These are phyloP conservation scores for Brassicogethes aeneus DNA, from an alignment of 2,888 invertebrate species.

Conservation along the genomic window DNA sequence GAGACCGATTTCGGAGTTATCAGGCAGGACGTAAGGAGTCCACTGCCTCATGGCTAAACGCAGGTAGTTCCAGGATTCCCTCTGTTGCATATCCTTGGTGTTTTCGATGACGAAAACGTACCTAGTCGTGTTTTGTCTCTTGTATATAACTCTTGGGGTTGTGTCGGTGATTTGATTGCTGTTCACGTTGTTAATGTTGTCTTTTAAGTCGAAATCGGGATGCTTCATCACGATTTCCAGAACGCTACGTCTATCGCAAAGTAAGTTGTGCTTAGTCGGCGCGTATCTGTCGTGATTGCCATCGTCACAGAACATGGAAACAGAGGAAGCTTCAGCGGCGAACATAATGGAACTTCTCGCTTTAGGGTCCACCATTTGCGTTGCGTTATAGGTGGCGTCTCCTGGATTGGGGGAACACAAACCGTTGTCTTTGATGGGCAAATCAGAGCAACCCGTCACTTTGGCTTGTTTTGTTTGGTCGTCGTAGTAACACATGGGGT, in stretches of 20 bases:
- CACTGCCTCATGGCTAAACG: conserved; percentile 50
- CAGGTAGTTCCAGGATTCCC: conserved; percentile 53
- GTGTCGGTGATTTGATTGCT: conserved; percentile 39
- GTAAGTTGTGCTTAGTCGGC: conserved; percentile 57
- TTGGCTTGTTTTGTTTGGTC: conserved; percentile 35
- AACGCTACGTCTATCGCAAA: conserved; percentile 51
- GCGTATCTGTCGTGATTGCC: conserved; percentile 51
- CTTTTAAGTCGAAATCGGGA: conserved; percentile 41
- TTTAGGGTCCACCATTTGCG: conserved; percentile 40
- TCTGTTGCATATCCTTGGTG: conserved; percentile 47
- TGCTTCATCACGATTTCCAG: conserved; percentile 49
- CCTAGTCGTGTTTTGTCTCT: conserved; percentile 44
- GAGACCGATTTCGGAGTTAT: conserved; percentile 45
- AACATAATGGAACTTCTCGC: conserved; percentile 47
- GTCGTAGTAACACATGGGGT: conserved; percentile 47
- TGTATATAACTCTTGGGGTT: conserved; percentile 44
- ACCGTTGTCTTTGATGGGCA: conserved; percentile 42
- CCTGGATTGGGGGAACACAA: background rate
- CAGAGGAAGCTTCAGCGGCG: conserved; percentile 43
- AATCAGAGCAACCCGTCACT: conserved; percentile 47
- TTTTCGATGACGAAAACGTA: conserved; percentile 51
- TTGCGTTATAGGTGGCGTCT: conserved; percentile 33
- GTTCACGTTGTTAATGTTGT: conserved; percentile 21
- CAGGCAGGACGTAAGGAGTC: conserved; percentile 47
- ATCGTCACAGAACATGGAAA: conserved; percentile 54